Base-by-base conservation (phyloP, 2,113 vertebrate species). In the Arizona elegans region DNA sequence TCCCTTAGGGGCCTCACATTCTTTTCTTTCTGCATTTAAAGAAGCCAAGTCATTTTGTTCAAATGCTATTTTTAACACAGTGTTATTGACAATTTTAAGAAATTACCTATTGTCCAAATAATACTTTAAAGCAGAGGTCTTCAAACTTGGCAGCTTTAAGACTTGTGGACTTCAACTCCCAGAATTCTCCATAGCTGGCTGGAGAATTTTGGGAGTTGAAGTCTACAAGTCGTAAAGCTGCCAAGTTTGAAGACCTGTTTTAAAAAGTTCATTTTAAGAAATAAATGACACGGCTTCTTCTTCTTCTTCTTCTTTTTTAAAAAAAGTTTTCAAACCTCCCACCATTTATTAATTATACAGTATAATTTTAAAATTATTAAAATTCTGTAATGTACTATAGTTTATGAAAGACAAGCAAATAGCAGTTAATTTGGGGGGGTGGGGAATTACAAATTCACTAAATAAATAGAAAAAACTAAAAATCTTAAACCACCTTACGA, bases 31-130 rank as follows among this genome's bases (percentile, higher is more conserved):
- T 92, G 93, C 33, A 95, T 94, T 95, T 95, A 93, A 93, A 43
- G 75, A 95, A 96, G 93, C 33, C 0, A 75, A 95, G 47, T 93
- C 92, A 96, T 85, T 96, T 94, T 38, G 88, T 96, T 91, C 62
- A 92, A 94, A 92, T 92, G 95, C 93, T 96, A 95, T 96, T 95
- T 93, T 96, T 94, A 96, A 91, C 90, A 94, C 88, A 90, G 89
- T 12, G 13, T 15, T 95, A 94, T 8, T 95, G 93, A 94, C 91
- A 94, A 93, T 86, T 95, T 92, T 94, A 94, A 93, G 89, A 81
- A 53, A 33, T 81, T 33, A 56, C 94, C 92, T 91, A 92, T 91
- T 89, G 87, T 91, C 92, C 50, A 93, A 92, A 95, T 93, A 65
- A 89, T 93, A 86, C 13, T 93, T 96, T 94, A 50, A 50, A 50